These are phyloP conservation scores for Notothenia rossii DNA, from an alignment of 2,113 vertebrate genomes.

Conservation along the genomic window DNA sequence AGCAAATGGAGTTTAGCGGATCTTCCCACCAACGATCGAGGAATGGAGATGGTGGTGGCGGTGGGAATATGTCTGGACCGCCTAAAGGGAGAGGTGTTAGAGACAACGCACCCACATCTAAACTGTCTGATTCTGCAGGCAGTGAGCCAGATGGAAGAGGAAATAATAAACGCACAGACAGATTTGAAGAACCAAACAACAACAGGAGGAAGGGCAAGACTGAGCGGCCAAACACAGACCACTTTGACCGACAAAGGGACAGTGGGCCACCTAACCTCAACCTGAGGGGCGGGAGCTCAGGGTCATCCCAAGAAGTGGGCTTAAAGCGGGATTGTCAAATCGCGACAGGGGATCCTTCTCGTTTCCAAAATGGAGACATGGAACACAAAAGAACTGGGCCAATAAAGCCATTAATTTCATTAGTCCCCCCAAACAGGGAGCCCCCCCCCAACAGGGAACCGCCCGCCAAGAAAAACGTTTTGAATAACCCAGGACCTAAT, in stretches of 20 bases:
- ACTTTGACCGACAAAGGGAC: conserved; percentile 86
- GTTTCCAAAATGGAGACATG: conserved; percentile 90
- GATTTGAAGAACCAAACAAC: conserved; percentile 82
- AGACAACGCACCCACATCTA: conserved; percentile 84
- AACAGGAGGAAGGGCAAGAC: conserved; percentile 85
- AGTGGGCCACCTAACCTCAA: conserved; percentile 81
- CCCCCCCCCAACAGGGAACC: conserved; percentile 83
- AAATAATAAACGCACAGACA: conserved; percentile 69
- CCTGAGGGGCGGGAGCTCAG: conserved; percentile 85
- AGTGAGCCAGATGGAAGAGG: conserved; percentile 73
- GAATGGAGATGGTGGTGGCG: conserved; percentile 66
- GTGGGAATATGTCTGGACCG: conserved; percentile 40
- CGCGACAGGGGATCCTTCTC: conserved; percentile 37
- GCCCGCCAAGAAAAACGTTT: conserved; percentile 80
- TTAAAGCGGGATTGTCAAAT: conserved; percentile 77
- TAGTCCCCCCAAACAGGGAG: conserved; percentile 80
- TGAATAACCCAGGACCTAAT: conserved; percentile 86
- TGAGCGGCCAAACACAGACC: conserved; percentile 87
- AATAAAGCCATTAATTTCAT: conserved; percentile 85
- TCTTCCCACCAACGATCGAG: conserved; percentile 68
- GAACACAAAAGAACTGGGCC: conserved; percentile 92
- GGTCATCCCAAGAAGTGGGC: conserved; percentile 81
- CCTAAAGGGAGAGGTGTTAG: conserved; percentile 79
- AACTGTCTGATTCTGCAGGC: conserved; percentile 77
- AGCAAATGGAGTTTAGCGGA: conserved; percentile 61